Percentiles rank a stretch among this genome's conserved stretches.
phyloP scores from a whole-genome alignment of 2,113 vertebrate species.

The Hippocampus mohnikei region DNA sequence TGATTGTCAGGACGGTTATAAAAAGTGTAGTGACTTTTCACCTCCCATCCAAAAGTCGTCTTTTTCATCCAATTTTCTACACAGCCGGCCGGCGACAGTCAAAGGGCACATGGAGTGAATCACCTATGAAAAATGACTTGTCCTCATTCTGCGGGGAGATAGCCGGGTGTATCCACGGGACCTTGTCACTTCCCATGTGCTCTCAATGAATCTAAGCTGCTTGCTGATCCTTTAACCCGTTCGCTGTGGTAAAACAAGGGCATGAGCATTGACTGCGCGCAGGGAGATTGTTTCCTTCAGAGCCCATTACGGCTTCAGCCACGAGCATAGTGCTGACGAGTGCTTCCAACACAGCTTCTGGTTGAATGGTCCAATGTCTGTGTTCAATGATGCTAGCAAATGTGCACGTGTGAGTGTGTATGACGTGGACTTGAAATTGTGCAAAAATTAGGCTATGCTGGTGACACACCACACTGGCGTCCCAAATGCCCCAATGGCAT shows the following conservation, averaged over 20 bases:
- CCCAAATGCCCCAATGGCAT: not conserved
- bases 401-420: not conserved
- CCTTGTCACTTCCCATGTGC: constrained; percentile 70
- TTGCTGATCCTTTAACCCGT: constrained; percentile 43
- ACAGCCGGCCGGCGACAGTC: constrained; percentile 48
- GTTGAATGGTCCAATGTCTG: constrained; percentile 2
- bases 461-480: not conserved
- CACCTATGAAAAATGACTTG: constrained; percentile 67
- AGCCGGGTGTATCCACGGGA: constrained; percentile 66
- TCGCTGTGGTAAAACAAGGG: constrained; percentile 36
- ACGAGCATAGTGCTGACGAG: constrained; percentile 26
- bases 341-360: constrained; percentile 16
- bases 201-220: constrained; percentile 66
- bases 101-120: constrained; percentile 60
- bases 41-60: not conserved
- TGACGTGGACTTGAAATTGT: not conserved
- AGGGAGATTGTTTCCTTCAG: constrained; percentile 66
- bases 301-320: constrained; percentile 52
- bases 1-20: not conserved
- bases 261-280: constrained; percentile 38
- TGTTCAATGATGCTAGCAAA: not conserved
- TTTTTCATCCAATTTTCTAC: constrained; percentile 32
- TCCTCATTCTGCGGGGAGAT: constrained; percentile 49
- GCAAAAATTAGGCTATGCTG: not conserved
- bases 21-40: not conserved